These are phyloP conservation scores for Temnothorax ravouxi DNA, from an alignment of 2,888 invertebrate genomes.

Conservation along the genomic window DNA sequence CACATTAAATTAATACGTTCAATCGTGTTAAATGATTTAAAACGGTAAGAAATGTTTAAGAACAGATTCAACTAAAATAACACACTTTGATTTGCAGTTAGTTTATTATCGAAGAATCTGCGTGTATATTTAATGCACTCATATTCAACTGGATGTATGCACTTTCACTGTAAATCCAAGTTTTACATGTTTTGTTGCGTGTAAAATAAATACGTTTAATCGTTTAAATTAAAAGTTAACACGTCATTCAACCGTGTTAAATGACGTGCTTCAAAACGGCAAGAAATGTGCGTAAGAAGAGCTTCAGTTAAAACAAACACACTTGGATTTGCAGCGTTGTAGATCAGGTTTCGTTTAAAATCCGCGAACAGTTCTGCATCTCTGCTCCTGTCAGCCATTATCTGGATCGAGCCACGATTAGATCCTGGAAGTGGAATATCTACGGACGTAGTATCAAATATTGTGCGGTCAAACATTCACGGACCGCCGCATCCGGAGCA, in stretches of 20 bases:
- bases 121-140: conserved; percentile 36
- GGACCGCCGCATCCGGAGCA: conserved; percentile 54
- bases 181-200: too few species aligned
- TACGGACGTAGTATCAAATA: conserved; percentile 64
- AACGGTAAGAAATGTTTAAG: too few species aligned
- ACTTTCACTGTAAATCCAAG: background rate
- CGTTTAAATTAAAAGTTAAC: too few species aligned
- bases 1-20: too few species aligned
- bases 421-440: conserved; percentile 68
- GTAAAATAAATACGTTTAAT: too few species aligned
- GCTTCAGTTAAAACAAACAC: too few species aligned
- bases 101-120: conserved; percentile 11
- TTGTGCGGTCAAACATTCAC: conserved; percentile 71
- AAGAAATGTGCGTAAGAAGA: too few species aligned
- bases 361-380: conserved; percentile 44
- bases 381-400: conserved; percentile 63
- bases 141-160: conserved; percentile 2
- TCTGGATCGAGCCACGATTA: conserved; percentile 71
- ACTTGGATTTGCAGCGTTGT: background rate
- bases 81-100: too few species aligned
- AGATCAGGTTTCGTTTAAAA: conserved; percentile 19
- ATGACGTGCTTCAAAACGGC: too few species aligned
- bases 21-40: too few species aligned
- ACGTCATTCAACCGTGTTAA: too few species aligned
- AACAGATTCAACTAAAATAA: too few species aligned